These are phyloP conservation scores for Agriotes lineatus DNA, from an alignment of 2,888 invertebrate genomes.

Conservation along the genomic window DNA sequence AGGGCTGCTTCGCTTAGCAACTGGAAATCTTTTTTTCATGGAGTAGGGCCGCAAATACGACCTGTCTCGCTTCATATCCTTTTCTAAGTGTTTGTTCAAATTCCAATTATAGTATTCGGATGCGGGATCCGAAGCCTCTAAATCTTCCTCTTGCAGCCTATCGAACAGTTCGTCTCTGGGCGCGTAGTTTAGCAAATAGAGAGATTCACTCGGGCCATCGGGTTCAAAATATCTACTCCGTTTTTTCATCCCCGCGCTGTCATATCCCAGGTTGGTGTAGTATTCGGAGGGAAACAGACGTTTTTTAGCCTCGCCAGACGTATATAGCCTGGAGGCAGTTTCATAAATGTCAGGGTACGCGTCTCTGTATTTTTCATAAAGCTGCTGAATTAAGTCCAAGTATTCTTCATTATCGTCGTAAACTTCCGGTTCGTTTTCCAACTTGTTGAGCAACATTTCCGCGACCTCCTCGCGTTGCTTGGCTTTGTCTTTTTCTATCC, in stretches of 20 bases:
- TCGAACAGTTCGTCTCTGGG: slow-evolving; percentile 50
- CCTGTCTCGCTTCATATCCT: slow-evolving; percentile 47
- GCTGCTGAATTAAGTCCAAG: slow-evolving; percentile 68
- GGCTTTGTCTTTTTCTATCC: slow-evolving; percentile 69
- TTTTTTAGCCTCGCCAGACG: slow-evolving; percentile 44
- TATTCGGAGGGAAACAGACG: slow-evolving; percentile 49
- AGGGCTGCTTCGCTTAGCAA: slow-evolving; percentile 74
- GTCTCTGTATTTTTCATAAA: slow-evolving; percentile 72
- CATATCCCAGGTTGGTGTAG: slow-evolving; percentile 59
- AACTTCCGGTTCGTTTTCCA: slow-evolving; percentile 67
- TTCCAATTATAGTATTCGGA: slow-evolving; percentile 32
- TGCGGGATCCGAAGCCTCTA: slow-evolving; percentile 6
- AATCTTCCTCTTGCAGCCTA: slow-evolving; percentile 47
- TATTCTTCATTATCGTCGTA: slow-evolving; percentile 59
- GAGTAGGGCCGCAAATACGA: slow-evolving; percentile 46
- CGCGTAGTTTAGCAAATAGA: slow-evolving; percentile 47
- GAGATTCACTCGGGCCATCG: slow-evolving; percentile 45
- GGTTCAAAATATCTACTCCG: slow-evolving; percentile 51
- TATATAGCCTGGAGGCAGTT: slow-evolving; percentile 52
- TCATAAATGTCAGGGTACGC: slow-evolving; percentile 61
- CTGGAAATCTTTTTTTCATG: slow-evolving; percentile 73
- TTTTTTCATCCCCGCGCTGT: slow-evolving; percentile 59
- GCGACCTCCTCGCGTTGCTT: slow-evolving; percentile 60
- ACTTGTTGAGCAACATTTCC: slow-evolving; percentile 56
- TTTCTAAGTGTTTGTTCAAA: slow-evolving; percentile 40